phyloP scores from a whole-genome alignment of 2,113 vertebrate species.

The Limanda limanda region DNA sequence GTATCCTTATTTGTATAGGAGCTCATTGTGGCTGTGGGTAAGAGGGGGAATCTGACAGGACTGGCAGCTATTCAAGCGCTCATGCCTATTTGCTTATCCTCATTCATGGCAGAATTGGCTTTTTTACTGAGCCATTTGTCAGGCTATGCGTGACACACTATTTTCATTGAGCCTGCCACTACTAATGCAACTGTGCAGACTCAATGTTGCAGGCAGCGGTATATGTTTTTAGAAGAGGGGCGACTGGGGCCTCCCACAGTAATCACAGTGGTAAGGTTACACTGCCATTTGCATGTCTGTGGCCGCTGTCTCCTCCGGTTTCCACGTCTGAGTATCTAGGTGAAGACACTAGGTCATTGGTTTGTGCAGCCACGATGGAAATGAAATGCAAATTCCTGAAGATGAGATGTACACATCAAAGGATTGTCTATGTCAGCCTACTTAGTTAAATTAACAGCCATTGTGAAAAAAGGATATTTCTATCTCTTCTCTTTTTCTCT shows the following conservation, averaged over 20 bases:
- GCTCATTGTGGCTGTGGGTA: slow-evolving; percentile 74
- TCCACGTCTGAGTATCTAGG: slow-evolving; percentile 47
- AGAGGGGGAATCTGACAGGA: slow-evolving; percentile 66
- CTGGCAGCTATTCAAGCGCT: slow-evolving; percentile 79
- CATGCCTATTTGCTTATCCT: slow-evolving; percentile 82
- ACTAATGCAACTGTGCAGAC: slow-evolving; percentile 68
- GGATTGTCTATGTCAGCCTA: slow-evolving; percentile 21
- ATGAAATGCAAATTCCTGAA: slow-evolving; percentile 50
- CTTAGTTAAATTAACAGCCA: slow-evolving; percentile 36
- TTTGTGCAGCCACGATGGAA: slow-evolving; percentile 39
- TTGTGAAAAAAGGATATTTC: not conserved
- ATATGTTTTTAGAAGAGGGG: slow-evolving; percentile 47
- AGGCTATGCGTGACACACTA: slow-evolving; percentile 69
- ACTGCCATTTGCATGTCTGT: slow-evolving; percentile 71
- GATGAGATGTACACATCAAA: not conserved
- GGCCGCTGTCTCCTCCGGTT: slow-evolving; percentile 46
- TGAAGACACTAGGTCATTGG: slow-evolving; percentile 36
- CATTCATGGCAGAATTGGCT: slow-evolving; percentile 79
- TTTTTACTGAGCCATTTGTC: slow-evolving; percentile 76
- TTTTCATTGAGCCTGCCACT: slow-evolving; percentile 74
- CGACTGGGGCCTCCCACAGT: slow-evolving; percentile 53
- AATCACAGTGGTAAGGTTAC: slow-evolving; percentile 63
- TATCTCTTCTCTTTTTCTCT: not conserved
- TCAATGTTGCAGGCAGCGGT: slow-evolving; percentile 57
- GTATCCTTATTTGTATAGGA: slow-evolving; percentile 80